These are phyloP conservation scores for Galerucella nymphaeae DNA, from an alignment of 2,888 invertebrate species.

Conservation along the genomic window DNA sequence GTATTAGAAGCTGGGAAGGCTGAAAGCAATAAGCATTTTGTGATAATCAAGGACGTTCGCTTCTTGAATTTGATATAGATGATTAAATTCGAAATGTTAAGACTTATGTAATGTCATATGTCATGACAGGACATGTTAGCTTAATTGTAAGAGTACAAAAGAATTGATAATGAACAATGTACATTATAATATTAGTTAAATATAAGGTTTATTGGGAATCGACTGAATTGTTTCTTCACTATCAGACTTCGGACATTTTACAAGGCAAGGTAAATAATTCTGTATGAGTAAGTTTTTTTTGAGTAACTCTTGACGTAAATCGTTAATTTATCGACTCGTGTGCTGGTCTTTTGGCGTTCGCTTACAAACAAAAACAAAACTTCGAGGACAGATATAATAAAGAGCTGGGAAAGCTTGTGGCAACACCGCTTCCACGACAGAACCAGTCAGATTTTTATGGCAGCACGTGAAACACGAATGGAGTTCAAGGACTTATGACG, in stretches of 20 bases:
- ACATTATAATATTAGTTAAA: too few species aligned
- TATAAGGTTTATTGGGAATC: too few species aligned
- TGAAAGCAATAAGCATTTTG: background rate
- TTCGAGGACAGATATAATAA: background rate
- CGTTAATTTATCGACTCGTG: background rate
- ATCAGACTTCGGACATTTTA: too few species aligned
- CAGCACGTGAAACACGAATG: conserved; percentile 49
- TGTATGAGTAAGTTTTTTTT: background rate
- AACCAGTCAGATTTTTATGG: conserved; percentile 44
- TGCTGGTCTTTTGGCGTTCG: background rate
- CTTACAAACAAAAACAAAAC: background rate
- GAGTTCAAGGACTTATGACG: conserved; percentile 62
- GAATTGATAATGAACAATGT: too few species aligned
- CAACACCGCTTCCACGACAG: conserved; percentile 15
- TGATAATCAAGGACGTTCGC: background rate
- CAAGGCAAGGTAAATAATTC: background rate
- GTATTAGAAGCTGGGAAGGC: too few species aligned
- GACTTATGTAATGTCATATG: too few species aligned
- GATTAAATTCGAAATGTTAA: too few species aligned
- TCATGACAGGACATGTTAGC: too few species aligned
- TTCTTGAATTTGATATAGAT: background rate
- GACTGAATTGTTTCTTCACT: too few species aligned
- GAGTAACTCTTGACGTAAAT: background rate
- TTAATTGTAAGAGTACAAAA: too few species aligned
- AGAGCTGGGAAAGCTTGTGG: background rate